Evolutionary conservation across 2,888 invertebrate species (phyloP).

Genomic region (Arrhopalites spinosus): DNA sequence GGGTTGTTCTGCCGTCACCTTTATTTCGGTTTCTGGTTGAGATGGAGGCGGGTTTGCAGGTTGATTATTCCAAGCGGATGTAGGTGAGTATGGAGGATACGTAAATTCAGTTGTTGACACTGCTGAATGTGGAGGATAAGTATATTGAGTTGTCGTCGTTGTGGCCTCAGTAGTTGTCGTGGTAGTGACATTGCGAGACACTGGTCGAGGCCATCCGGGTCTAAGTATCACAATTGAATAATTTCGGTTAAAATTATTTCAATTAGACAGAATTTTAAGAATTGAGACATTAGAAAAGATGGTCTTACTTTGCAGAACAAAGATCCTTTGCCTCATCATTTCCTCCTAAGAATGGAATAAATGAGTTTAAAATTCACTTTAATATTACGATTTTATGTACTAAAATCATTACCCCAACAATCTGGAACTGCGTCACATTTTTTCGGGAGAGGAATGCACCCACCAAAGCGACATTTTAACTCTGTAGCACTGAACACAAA

Average conservation of each 20-base stretch:
- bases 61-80: not conserved
- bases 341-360: constrained; percentile 37
- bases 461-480: constrained; percentile 52
- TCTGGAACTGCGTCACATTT: constrained; percentile 48
- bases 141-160: constrained; percentile 4
- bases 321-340: constrained; percentile 52
- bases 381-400: too few relatives aligned
- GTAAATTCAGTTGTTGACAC: not conserved
- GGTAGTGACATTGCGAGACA: not conserved
- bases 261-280: too few relatives aligned
- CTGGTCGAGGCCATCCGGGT: too few relatives aligned
- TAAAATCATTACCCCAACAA: constrained; percentile 55
- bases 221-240: not conserved
- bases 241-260: too few relatives aligned
- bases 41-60: not conserved
- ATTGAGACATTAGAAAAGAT: too few relatives aligned
- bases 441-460: constrained; percentile 43
- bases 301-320: constrained; percentile 33
- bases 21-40: not conserved
- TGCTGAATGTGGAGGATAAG: not conserved
- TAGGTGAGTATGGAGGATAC: not conserved
- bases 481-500: constrained; percentile 15
- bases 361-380: too few relatives aligned
- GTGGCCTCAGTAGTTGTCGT: constrained; percentile 10
- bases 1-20: not conserved